Conservation (phyloP, 2,113 vertebrate genomes). For the Orientallactaga bullata region DNA sequence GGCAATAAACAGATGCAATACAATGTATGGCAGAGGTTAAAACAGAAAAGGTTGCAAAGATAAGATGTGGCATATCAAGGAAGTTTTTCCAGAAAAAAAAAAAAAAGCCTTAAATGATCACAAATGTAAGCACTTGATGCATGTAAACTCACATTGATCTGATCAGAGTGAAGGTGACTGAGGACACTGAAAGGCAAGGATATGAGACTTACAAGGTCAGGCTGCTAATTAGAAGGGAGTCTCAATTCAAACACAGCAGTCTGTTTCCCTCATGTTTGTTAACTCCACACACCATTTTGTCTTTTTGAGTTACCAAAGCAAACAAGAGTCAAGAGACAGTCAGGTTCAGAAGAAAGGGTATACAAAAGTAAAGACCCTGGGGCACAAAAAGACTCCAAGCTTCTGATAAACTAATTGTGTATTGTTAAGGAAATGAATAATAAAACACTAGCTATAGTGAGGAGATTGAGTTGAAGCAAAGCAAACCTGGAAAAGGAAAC, state of each 20-base stretch:
- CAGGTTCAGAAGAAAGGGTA: background rate
- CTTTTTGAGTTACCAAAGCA: background rate
- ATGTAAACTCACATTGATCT: conserved; percentile 4
- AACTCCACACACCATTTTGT: background rate
- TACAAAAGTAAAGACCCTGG: background rate
- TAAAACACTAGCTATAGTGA: background rate
- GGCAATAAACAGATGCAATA: background rate
- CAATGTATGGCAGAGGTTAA: background rate
- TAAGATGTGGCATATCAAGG: background rate
- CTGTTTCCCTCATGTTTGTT: background rate
- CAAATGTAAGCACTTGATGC: background rate
- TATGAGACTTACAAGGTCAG: conserved; percentile 9
- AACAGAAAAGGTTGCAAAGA: background rate
- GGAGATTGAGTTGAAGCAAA: background rate
- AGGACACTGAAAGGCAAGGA: background rate
- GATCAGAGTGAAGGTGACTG: background rate
- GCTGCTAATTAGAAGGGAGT: conserved; percentile 28
- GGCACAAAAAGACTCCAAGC: background rate
- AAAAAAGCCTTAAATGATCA: background rate
- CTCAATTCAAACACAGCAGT: background rate
- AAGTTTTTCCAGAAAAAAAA: conserved; percentile 54
- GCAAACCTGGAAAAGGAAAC: background rate
- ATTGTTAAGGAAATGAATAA: background rate
- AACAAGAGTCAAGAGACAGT: conserved; percentile 38
- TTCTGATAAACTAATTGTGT: conserved; percentile 37